A percentile compares a stretch with the other conserved stretches of the same genome.
These are phyloP conservation scores for Cataglyphis altisquamis DNA, from an alignment of 2,888 invertebrate species.

Conservation along the genomic window DNA sequence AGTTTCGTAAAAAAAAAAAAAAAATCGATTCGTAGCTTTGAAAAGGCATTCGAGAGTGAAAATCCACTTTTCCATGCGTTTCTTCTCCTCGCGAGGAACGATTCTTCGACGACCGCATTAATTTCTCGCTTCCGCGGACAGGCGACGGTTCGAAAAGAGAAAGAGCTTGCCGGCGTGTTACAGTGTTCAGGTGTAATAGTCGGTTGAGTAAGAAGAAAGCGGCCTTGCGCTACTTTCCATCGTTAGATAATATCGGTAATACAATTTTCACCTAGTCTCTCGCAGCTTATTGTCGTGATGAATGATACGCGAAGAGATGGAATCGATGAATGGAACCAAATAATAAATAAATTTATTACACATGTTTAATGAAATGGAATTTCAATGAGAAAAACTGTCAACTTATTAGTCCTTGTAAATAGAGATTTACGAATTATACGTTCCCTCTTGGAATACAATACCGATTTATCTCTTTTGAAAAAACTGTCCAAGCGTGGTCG, in stretches of 20 bases:
- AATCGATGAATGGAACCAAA: background rate
- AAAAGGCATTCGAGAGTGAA: constrained; percentile 65
- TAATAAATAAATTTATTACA: background rate
- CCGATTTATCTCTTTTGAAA: background rate
- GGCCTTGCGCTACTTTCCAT: constrained; percentile 84
- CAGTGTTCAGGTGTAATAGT: constrained; percentile 78
- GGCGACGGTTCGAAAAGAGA: constrained; percentile 69
- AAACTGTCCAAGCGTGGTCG: background rate
- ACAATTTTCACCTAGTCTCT: constrained; percentile 76
- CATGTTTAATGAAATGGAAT: background rate
- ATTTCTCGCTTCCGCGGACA: constrained; percentile 72
- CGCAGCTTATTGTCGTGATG: constrained; percentile 15
- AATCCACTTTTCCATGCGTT: constrained; percentile 70
- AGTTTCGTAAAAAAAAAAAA: background rate
- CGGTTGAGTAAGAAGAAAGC: constrained; percentile 84
- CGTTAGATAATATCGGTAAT: constrained; percentile 84
- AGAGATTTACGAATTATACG: background rate
- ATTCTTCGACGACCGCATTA: constrained; percentile 72
- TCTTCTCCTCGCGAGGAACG: constrained; percentile 50
- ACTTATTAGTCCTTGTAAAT: background rate
- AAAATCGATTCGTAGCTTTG: background rate
- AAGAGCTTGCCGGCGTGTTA: constrained; percentile 67
- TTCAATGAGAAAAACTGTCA: background rate
- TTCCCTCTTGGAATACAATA: background rate
- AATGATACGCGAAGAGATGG: constrained; percentile 2